Conservation (phyloP, 2,113 vertebrate species). For the Electrona antarctica region DNA sequence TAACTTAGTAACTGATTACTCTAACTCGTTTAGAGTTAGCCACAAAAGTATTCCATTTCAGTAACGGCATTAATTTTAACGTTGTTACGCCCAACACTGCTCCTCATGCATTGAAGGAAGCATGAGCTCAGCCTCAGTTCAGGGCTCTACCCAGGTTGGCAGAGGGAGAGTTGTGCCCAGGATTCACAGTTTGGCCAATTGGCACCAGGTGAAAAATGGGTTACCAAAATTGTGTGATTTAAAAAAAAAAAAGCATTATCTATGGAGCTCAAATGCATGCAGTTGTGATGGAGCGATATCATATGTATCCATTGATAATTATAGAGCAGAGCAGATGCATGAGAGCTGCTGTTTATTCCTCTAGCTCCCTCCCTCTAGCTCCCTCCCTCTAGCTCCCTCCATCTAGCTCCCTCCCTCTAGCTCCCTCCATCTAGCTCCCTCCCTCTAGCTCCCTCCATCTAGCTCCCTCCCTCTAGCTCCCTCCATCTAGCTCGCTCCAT, state of each 20-base stretch:
- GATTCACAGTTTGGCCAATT: too few species aligned
- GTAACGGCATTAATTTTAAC: background rate
- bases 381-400: too few species aligned
- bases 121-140: too few species aligned
- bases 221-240: too few species aligned
- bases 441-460: background rate
- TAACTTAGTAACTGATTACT: too few species aligned
- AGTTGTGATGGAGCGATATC: constrained; percentile 37
- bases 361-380: constrained; percentile 7
- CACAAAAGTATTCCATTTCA: too few species aligned
- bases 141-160: too few species aligned
- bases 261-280: constrained; percentile 18
- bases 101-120: too few species aligned
- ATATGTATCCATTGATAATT: constrained; percentile 38
- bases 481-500: background rate
- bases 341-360: constrained; percentile 30
- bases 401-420: background rate
- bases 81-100: too few species aligned
- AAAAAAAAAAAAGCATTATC: background rate
- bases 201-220: too few species aligned
- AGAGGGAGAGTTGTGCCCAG: too few species aligned
- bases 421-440: background rate
- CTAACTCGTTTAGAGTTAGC: too few species aligned
- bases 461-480: background rate
- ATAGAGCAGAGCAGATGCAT: constrained; percentile 23